phyloP scores from a whole-genome alignment of 2,113 vertebrate species.

The Calyptomena viridis region DNA sequence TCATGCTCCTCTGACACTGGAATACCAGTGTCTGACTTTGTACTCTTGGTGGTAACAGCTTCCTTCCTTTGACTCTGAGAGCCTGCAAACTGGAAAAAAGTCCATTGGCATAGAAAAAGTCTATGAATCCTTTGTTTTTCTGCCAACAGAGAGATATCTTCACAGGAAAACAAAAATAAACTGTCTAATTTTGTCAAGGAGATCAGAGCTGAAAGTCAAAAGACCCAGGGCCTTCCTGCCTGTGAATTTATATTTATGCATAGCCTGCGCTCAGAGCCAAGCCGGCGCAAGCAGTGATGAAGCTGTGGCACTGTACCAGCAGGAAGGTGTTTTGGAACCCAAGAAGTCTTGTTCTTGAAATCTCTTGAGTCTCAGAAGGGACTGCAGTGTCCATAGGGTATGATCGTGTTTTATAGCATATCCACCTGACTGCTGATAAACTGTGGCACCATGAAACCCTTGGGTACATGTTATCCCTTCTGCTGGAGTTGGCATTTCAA shows the following conservation, averaged over 20 bases:
- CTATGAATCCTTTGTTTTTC: neutral
- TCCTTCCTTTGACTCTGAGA: neutral
- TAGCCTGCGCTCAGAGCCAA: accelerated
- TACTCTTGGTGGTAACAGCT: neutral
- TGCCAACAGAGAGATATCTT: neutral
- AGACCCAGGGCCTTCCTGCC: neutral
- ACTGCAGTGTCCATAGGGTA: neutral
- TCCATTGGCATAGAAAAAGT: neutral
- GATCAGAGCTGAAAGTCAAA: neutral
- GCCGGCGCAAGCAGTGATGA: neutral
- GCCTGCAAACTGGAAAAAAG: neutral
- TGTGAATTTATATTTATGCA: neutral
- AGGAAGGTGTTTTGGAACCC: neutral
- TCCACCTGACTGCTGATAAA: neutral
- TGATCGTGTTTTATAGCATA: neutral
- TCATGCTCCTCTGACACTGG: neutral
- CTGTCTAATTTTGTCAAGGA: neutral
- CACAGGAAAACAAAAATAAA: neutral
- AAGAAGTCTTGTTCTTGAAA: neutral
- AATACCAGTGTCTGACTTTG: neutral
- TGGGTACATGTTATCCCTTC: neutral
- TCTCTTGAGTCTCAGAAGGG: accelerated
- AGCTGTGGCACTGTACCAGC: neutral
- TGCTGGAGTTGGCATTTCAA: neutral
- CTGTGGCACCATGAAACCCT: neutral